Conservation (phyloP, 2,113 vertebrate genomes). For the Calyptommatus sinebrachiatus region DNA sequence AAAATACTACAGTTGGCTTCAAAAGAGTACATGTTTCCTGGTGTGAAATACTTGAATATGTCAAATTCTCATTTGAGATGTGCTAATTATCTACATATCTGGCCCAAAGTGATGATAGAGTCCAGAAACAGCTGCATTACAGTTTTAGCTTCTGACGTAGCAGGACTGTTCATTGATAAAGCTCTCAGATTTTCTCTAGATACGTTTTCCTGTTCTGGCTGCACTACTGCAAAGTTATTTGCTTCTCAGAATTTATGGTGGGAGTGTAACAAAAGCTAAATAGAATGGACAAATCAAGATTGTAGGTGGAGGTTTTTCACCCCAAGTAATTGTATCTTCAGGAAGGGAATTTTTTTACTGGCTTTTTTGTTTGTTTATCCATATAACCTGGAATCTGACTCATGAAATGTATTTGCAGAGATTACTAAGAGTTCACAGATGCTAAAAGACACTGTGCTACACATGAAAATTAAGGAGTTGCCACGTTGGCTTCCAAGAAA, state of each 20-base stretch:
- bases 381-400: slow-evolving; percentile 1
- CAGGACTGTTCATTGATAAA: background rate
- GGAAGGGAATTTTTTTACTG: slow-evolving; percentile 10
- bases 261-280: slow-evolving; percentile 7
- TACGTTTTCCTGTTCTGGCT: background rate
- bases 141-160: background rate
- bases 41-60: background rate
- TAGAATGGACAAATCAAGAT: background rate
- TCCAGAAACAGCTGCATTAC: background rate
- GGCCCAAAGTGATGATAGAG: background rate
- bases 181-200: background rate
- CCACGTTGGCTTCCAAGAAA: too few species aligned
- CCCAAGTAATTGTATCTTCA: slow-evolving; percentile 12
- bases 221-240: slow-evolving; percentile 21
- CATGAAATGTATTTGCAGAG: slow-evolving; percentile 18
- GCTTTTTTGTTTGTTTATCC: slow-evolving; percentile 8
- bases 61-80: background rate
- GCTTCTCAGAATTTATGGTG: background rate
- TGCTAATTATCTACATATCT: background rate
- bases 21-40: background rate
- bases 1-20: background rate
- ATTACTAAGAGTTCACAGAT: background rate
- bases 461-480: background rate
- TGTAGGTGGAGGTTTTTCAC: slow-evolving; percentile 30
- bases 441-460: slow-evolving; percentile 3